A percentile compares a stretch with the other conserved stretches of the same genome.
phyloP scores from a whole-genome alignment of 2,797 vertebrate genomes.

The Pseudomugil gertrudae region DNA sequence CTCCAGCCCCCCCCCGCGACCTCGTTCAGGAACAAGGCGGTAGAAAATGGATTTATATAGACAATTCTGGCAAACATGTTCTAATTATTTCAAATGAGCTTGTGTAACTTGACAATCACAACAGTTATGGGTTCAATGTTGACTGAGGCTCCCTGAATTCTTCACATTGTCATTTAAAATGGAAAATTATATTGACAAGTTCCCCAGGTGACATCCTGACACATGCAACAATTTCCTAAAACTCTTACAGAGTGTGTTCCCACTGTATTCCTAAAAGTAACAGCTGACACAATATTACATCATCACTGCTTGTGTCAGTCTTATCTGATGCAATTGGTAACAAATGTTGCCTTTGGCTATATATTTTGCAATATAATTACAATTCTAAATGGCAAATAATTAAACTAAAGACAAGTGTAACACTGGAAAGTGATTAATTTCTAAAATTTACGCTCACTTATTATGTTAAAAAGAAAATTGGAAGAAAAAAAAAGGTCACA shows the following conservation, averaged over 20 bases:
- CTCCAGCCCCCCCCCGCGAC: too few relatives aligned
- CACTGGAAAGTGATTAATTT: not conserved
- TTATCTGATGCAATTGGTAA: constrained; percentile 8
- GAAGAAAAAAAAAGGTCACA: not conserved
- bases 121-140: not conserved
- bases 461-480: not conserved
- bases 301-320: not conserved
- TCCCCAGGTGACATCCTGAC: not conserved
- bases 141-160: not conserved
- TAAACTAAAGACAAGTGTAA: not conserved
- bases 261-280: not conserved
- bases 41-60: too few relatives aligned
- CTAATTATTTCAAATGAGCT: too few relatives aligned
- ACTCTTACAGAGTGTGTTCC: constrained; percentile 1
- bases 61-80: too few relatives aligned
- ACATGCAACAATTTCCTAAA: constrained; percentile 1
- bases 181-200: not conserved
- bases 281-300: not conserved
- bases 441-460: not conserved
- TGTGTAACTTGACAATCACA: too few relatives aligned
- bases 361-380: not conserved
- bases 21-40: too few relatives aligned
- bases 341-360: not conserved
- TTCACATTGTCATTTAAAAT: not conserved
- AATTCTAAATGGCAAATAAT: not conserved